phyloP scores from a whole-genome alignment of 2,113 vertebrate species.

The Haplochromis vanheusdeni region DNA sequence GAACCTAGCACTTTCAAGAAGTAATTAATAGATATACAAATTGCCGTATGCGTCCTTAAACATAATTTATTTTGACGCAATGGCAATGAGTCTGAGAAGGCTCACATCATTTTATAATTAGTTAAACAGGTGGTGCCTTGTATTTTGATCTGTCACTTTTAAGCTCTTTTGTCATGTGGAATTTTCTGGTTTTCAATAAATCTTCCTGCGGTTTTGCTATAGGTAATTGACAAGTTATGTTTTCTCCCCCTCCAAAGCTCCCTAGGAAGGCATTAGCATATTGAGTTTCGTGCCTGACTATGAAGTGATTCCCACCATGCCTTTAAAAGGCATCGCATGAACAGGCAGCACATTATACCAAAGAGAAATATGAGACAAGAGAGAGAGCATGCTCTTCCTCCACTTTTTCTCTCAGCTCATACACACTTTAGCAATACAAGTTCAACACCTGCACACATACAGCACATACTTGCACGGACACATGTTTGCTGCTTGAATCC shows the following conservation, averaged over 20 bases:
- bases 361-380: conserved; percentile 40
- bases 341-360: conserved; percentile 34
- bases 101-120: conserved; percentile 16
- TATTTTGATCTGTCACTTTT: conserved; percentile 14
- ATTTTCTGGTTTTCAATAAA: conserved; percentile 33
- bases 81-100: background rate
- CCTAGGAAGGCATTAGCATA: conserved; percentile 50
- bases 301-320: conserved; percentile 48
- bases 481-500: background rate
- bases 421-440: background rate
- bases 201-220: conserved; percentile 25
- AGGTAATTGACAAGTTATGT: conserved; percentile 62
- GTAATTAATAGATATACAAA: conserved; percentile 18
- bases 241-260: conserved; percentile 32
- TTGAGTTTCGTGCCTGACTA: conserved; percentile 40
- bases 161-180: conserved; percentile 16
- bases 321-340: conserved; percentile 49
- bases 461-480: background rate
- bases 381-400: background rate
- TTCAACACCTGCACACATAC: background rate
- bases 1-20: conserved; percentile 16
- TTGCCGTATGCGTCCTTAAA: background rate
- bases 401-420: background rate
- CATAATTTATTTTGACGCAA: background rate
- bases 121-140: background rate